Evolutionary conservation across 1,140 invertebrate species (phyloP).

Genomic region (Orussus abietinus): DNA sequence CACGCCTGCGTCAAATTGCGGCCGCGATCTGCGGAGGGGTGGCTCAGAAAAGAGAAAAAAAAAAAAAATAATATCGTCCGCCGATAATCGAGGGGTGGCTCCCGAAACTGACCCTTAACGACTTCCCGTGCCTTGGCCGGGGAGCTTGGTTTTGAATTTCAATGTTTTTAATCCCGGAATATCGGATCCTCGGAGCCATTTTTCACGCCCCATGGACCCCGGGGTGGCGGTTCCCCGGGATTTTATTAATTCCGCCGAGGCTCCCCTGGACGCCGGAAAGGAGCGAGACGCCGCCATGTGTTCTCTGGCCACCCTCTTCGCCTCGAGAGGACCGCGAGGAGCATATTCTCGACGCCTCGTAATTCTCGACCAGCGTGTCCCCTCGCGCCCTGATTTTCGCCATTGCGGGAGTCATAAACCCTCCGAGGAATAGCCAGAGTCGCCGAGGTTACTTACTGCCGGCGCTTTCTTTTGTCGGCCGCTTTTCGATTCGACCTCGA

Average conservation of each 20-base stretch:
- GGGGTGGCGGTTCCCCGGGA: conserved; percentile 41
- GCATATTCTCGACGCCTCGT: conserved; percentile 27
- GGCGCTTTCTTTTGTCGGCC: too few species aligned
- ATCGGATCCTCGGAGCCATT: conserved; percentile 55
- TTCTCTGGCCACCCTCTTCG: conserved; percentile 24
- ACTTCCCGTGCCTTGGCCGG: conserved; percentile 43
- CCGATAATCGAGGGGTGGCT: conserved; percentile 19
- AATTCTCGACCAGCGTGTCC: too few species aligned
- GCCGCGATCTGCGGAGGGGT: conserved; percentile 13
- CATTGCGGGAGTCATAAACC: too few species aligned
- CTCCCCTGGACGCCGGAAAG: conserved; percentile 19
- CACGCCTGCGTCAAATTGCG: conserved; percentile 49
- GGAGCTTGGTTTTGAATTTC: conserved; percentile 52
- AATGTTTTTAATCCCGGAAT: conserved; percentile 56
- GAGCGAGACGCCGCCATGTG: conserved; percentile 30
- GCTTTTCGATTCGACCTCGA: too few species aligned
- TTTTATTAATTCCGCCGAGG: conserved; percentile 50
- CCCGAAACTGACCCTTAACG: conserved; percentile 56
- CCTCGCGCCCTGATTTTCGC: too few species aligned
- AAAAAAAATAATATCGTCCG: conserved; percentile 50
- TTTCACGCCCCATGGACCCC: conserved; percentile 51
- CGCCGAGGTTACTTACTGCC: too few species aligned
- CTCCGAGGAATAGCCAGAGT: too few species aligned
- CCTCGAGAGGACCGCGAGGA: conserved; percentile 12
- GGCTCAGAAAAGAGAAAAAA: background rate